Evolutionary conservation across 30 jellyfish, hydroid and myxozoan species (phyloP).

Genomic region (Haliclystus octoradiatus): DNA sequence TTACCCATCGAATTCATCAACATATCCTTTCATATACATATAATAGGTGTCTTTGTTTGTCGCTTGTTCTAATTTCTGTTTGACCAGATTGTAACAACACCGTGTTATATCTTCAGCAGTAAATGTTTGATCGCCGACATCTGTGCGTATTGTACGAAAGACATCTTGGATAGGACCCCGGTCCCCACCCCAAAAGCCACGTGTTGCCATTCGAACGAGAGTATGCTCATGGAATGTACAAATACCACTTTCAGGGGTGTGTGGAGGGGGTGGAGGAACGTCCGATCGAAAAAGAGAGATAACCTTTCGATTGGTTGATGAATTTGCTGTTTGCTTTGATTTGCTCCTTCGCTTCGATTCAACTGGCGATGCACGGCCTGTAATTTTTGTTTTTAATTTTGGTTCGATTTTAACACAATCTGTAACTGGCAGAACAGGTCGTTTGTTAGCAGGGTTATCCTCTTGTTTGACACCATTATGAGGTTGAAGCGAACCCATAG

Average conservation of each 20-base stretch:
- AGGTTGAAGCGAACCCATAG: no score
- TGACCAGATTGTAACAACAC: conserved; percentile 73
- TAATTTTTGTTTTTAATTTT: no score
- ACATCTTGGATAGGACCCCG: conserved; percentile 90
- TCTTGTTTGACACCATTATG: no score
- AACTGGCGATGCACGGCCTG: no score
- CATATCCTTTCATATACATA: conserved; percentile 73
- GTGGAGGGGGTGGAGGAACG: conserved; percentile 72
- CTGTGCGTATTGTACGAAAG: conserved; percentile 72
- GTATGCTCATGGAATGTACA: conserved; percentile 87
- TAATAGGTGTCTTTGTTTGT: conserved; percentile 30
- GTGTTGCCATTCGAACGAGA: conserved; percentile 83
- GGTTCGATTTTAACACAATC: no score
- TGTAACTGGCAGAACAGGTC: no score
- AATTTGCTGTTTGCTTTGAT: no score
- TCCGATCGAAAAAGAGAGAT: conserved; percentile 81
- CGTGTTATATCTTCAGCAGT: conserved; percentile 78
- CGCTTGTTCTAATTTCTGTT: conserved; percentile 43
- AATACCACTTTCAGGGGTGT: conserved; percentile 73
- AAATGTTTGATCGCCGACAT: conserved; percentile 55
- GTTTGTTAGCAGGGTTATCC: no score
- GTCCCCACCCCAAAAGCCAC: conserved; percentile 98
- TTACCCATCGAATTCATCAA: conserved; percentile 87
- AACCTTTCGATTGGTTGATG: no score
- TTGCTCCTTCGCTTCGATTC: no score